Evolutionary conservation across 2,797 vertebrate species (phyloP), one percentile per base, ranked within the genome.

Genomic region (Sebastes oblongus): DNA sequence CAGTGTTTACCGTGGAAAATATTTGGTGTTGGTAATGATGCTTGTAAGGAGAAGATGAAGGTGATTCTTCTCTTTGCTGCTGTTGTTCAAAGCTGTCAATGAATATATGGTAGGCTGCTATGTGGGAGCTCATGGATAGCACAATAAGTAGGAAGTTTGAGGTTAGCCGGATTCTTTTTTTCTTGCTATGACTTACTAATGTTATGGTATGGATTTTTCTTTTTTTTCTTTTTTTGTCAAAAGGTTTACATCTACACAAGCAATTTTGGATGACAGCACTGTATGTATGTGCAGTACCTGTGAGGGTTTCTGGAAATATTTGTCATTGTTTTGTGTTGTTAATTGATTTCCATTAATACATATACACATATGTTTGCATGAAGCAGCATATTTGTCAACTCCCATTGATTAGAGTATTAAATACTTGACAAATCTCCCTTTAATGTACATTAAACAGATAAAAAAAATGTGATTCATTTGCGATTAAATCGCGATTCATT

Each of bases 21-120:
- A 64, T 67, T 75, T 72, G 66, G 36, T 66, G 25, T 42, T 71
- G 55, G 29, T 78, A 60, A 78, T 80, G 70, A 39, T 78, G 74
- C 70, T 78, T 75, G 61, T 22, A 32, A n/a, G 24, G 29, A 79
- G 74, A 74, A 72, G 75, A 83, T 81, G 77, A 84, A 81, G 75
- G 54, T 72, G 32, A 65, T 13, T 67, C 62, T 30, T 10, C 25
- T 66, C 32, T 56, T 54, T 55, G 68, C 14, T 50, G 58, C 18
- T 70, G 70, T 59, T 84, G 72, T 25, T 66, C 65, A 77, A 67
- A 65, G 72, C 61, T 67, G 36, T 85, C 62, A 34, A 72, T 85
- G 73, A 81, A 82, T 86, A 66, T 66, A 70, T 52, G 78, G 58
- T n/a, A 69, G 56, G 5, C 39, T 46, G 7, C 14, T 64, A 14